Evolutionary conservation across 2,113 vertebrate genomes (phyloP).

Genomic region (Polypterus bichir): DNA sequence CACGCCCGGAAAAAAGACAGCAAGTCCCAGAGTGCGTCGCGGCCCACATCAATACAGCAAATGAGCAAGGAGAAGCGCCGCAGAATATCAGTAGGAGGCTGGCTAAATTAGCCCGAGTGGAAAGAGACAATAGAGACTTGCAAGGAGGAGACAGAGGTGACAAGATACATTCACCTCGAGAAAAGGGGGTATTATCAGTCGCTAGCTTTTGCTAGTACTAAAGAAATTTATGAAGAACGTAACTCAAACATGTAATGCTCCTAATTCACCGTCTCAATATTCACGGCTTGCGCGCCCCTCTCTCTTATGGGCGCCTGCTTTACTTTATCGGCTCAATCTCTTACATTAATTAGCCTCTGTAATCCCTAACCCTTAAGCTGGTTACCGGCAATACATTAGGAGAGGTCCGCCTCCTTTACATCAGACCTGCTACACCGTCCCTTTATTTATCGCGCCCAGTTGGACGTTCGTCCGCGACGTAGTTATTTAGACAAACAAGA

Average conservation of each 20-base stretch:
- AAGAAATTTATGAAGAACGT: too few relatives aligned
- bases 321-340: conserved; percentile 1
- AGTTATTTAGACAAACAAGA: too few relatives aligned
- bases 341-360: conserved; percentile 31
- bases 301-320: background rate
- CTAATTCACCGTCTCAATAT: too few relatives aligned
- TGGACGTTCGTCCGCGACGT: too few relatives aligned
- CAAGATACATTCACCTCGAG: too few relatives aligned
- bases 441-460: too few relatives aligned
- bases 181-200: too few relatives aligned
- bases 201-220: too few relatives aligned
- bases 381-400: conserved; percentile 20
- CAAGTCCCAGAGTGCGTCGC: conserved; percentile 45
- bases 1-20: conserved; percentile 45
- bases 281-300: too few relatives aligned
- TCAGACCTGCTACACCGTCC: conserved; percentile 5
- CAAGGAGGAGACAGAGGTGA: conserved; percentile 14
- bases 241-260: too few relatives aligned
- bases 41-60: conserved; percentile 29
- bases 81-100: conserved; percentile 23
- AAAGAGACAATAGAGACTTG: conserved; percentile 48
- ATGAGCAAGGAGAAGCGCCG: conserved; percentile 18
- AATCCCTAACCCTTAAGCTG: conserved; percentile 38
- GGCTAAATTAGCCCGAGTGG: conserved; percentile 34
- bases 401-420: conserved; percentile 19